Evolutionary conservation across 2,888 invertebrate genomes (phyloP).

Genomic region (Hirtodrosophila trivittata): DNA sequence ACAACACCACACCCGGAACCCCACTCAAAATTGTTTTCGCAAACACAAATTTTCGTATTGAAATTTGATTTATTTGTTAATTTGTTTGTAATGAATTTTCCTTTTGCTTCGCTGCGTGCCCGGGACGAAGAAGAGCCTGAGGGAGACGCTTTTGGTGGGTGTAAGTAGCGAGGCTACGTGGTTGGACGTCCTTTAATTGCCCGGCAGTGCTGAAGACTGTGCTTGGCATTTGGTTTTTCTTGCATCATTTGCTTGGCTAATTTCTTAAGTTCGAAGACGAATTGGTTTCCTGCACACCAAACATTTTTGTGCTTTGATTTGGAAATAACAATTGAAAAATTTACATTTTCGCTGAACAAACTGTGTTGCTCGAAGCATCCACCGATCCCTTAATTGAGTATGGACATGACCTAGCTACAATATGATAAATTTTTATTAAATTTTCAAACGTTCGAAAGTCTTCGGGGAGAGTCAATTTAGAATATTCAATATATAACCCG

Average conservation of each 20-base stretch:
- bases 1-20: slow-evolving; percentile 31
- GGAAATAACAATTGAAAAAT: slow-evolving; percentile 59
- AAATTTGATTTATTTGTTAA: slow-evolving; percentile 84
- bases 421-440: no score
- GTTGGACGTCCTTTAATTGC: slow-evolving; percentile 67
- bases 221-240: slow-evolving; percentile 64
- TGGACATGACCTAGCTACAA: no score
- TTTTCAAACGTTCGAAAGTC: no score
- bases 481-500: no score
- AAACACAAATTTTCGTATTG: slow-evolving; percentile 82
- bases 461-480: no score
- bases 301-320: slow-evolving; percentile 57
- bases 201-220: slow-evolving; percentile 43
- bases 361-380: slow-evolving; percentile 1
- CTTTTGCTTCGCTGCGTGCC: slow-evolving; percentile 67
- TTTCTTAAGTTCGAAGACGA: slow-evolving; percentile 55
- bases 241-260: slow-evolving; percentile 75
- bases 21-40: slow-evolving; percentile 81
- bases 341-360: slow-evolving; percentile 8
- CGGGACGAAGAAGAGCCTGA: slow-evolving; percentile 26
- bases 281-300: slow-evolving; percentile 23
- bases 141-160: no score
- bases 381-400: no score
- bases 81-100: slow-evolving; percentile 83
- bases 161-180: slow-evolving; percentile 14